A percentile compares a stretch with the other conserved stretches of the same genome.
Conservation (phyloP, 2,888 invertebrate species). For the Acleris emargana region DNA sequence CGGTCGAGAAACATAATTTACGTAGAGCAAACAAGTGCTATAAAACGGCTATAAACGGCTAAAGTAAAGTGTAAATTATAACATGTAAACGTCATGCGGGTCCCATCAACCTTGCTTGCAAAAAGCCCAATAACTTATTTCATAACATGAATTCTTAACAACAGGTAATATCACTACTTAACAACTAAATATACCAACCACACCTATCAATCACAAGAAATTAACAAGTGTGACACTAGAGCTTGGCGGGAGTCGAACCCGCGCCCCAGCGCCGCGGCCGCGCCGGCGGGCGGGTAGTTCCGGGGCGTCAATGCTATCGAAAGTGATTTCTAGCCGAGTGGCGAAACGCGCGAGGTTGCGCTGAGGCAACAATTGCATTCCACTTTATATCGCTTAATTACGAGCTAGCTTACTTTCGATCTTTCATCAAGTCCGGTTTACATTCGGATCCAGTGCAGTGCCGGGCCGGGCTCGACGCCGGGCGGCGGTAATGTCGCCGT, state of each 20-base stretch:
- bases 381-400: slow-evolving; percentile 44
- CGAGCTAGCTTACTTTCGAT: slow-evolving; percentile 38
- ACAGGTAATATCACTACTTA: too few relatives aligned
- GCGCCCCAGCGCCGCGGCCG: slow-evolving; percentile 38
- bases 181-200: too few relatives aligned
- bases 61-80: too few relatives aligned
- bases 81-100: too few relatives aligned
- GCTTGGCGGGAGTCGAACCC: slow-evolving; percentile 5
- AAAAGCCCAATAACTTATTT: too few relatives aligned
- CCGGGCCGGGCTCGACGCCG: too few relatives aligned
- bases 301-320: slow-evolving; percentile 57
- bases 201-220: background rate
- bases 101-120: too few relatives aligned
- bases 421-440: background rate
- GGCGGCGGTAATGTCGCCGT: too few relatives aligned
- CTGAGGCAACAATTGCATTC: slow-evolving; percentile 51
- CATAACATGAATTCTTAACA: too few relatives aligned
- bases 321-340: slow-evolving; percentile 58
- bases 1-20: background rate
- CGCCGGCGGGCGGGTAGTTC: slow-evolving; percentile 32
- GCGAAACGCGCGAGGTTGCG: slow-evolving; percentile 54
- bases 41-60: too few relatives aligned
- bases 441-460: too few relatives aligned
- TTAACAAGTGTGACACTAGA: background rate
- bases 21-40: too few relatives aligned